These are phyloP conservation scores for Anodontia alba DNA, from an alignment of 2,888 invertebrate genomes.

Conservation along the genomic window DNA sequence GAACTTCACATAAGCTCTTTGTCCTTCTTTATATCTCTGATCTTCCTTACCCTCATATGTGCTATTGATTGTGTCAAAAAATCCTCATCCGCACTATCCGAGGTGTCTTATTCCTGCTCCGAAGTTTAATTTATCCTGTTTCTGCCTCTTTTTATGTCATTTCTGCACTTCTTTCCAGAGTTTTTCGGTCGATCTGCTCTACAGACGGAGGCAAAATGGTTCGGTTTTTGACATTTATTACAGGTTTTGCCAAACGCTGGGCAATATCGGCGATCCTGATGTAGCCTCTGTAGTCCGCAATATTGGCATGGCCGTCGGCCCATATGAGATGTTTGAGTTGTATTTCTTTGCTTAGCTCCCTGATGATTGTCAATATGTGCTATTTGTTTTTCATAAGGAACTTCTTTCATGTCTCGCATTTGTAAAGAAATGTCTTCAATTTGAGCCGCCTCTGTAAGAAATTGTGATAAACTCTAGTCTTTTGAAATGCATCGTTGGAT, in stretches of 20 bases:
- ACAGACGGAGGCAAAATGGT: background rate
- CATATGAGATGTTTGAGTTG: too few species aligned
- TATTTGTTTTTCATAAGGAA: background rate
- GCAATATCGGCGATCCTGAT: background rate
- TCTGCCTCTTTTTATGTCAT: constrained; percentile 8
- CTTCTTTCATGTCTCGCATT: too few species aligned
- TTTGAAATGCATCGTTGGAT: background rate
- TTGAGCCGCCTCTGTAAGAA: background rate
- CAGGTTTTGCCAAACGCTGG: too few species aligned
- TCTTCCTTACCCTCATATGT: background rate
- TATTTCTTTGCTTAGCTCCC: too few species aligned
- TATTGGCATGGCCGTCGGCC: background rate
- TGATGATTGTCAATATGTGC: background rate
- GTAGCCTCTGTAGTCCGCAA: constrained; percentile 4
- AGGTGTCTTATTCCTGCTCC: background rate
- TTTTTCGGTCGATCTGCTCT: background rate
- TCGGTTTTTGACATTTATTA: too few species aligned
- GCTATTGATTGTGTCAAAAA: constrained; percentile 4
- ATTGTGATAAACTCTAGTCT: background rate
- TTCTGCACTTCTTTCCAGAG: background rate
- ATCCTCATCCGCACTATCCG: background rate
- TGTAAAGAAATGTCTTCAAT: constrained; percentile 3
- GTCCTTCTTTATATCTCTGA: background rate
- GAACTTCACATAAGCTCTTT: too few species aligned
- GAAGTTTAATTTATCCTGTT: background rate